Base-by-base conservation (phyloP, 2,888 invertebrate genomes). In the Protodeltote pygarga region DNA sequence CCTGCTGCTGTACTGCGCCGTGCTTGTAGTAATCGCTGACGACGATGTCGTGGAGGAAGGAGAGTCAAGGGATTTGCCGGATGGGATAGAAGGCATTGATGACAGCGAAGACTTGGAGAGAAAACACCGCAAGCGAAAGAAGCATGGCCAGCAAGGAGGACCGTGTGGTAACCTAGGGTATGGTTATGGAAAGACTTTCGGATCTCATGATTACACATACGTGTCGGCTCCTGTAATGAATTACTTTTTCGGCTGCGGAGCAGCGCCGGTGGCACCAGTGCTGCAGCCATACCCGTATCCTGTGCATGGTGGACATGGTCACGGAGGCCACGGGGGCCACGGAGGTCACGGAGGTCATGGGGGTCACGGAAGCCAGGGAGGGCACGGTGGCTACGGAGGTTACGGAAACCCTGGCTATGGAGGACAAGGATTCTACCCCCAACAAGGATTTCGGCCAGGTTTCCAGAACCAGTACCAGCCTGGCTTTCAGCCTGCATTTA, bases 181-280 rank as follows among this genome's bases (percentile, higher is more conserved):
- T 39, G 88, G 84, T 2, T 81, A 71, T 32, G 87, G 79, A 15
- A 85, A 79, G 45, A 75, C 83, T 13, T 83, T 82, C 14, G 81
- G 83, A 0, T 71, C 79, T 1, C 81, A 81, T 5, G 83, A 84
- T n/a, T 15, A 23, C 52, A 88, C 89, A 0, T 90, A 85, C 35
- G 71, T 91, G 0, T 85, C 85, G 2, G 89, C 90, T 16, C 90
- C 90, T 1, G 85, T 89, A 1, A 86, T 80, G 66, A 91, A 91
- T 67, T 91, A 89, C 60, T 87, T 83, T 68, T 81, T 87, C 21
- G 87, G 87, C 0, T 89, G 90, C 42, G 87, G 87, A 2, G 71
- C 65, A 0, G 65, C 3, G 49, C 72, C 65, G n/a, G 49, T 35
- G 0, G 62, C 71, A 3, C 34, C 73, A 8, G 65, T 33, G 31